These are phyloP conservation scores for Brachionus sp. DNA, from an alignment of 1,140 invertebrate genomes.

Conservation along the genomic window DNA sequence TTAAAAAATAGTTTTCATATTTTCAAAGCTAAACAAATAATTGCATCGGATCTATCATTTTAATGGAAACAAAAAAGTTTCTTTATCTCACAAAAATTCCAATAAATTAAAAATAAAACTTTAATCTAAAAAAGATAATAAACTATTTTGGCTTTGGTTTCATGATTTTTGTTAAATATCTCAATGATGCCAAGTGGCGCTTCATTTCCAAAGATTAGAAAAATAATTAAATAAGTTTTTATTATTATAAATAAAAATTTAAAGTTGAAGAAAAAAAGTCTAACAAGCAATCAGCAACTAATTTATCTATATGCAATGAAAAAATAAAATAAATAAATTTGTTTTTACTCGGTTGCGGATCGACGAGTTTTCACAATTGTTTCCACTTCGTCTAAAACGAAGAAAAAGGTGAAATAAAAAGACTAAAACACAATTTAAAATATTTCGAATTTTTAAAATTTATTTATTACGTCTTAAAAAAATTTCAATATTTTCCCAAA, in stretches of 20 bases:
- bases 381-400: background rate
- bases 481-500: background rate
- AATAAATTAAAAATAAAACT: background rate
- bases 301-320: background rate
- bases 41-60: background rate
- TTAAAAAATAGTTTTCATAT: background rate
- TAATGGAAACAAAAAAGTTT: background rate
- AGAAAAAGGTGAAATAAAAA: background rate
- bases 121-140: background rate
- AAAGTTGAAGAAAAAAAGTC: background rate
- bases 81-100: background rate
- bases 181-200: background rate
- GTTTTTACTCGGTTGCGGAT: conserved; percentile 4
- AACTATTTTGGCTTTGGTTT: background rate
- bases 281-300: background rate
- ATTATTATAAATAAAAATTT: too few relatives aligned
- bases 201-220: background rate
- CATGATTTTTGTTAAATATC: background rate
- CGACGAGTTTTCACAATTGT: background rate
- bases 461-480: background rate
- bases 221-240: background rate
- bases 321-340: background rate
- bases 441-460: conserved; percentile 33
- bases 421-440: background rate
- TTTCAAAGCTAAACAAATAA: background rate